A percentile compares a stretch with the other conserved stretches of the same genome.
Conservation (phyloP, 2,797 vertebrate species). For the Bradypus variegatus region DNA sequence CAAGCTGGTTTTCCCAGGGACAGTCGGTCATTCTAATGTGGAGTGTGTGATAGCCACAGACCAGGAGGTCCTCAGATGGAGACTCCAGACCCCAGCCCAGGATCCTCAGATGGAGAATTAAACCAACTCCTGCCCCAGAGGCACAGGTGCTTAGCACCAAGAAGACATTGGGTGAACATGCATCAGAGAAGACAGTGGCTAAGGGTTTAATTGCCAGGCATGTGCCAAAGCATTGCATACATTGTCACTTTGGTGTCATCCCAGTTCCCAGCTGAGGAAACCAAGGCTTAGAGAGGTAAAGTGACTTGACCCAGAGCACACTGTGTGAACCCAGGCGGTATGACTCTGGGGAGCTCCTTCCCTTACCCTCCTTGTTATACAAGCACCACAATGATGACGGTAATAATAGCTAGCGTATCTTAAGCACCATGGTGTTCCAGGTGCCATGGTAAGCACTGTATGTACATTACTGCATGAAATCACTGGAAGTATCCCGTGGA, state of each 20-base stretch:
- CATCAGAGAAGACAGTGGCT: neutral
- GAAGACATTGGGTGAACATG: neutral
- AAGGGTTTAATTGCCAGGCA: neutral
- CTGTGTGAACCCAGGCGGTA: neutral
- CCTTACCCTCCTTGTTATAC: neutral
- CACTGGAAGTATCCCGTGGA: neutral
- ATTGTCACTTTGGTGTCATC: neutral
- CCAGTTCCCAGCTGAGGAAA: conserved; percentile 12
- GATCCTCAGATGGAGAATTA: neutral
- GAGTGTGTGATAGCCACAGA: neutral
- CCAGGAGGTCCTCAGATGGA: neutral
- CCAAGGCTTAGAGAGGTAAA: neutral
- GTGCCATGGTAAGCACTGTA: rapidly evolving
- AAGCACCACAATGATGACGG: neutral
- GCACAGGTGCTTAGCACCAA: neutral
- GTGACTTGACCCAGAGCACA: neutral
- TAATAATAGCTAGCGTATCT: neutral
- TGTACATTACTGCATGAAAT: neutral
- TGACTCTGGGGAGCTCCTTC: neutral
- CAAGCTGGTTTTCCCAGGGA: neutral
- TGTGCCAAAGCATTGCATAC: neutral
- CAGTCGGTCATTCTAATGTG: neutral
- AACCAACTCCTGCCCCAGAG: neutral
- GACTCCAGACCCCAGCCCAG: neutral
- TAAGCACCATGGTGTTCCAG: neutral